A percentile compares a stretch with the other conserved stretches of the same genome.
Evolutionary conservation across 2,888 invertebrate species (phyloP).

Genomic region (Danaus chrysippus): DNA sequence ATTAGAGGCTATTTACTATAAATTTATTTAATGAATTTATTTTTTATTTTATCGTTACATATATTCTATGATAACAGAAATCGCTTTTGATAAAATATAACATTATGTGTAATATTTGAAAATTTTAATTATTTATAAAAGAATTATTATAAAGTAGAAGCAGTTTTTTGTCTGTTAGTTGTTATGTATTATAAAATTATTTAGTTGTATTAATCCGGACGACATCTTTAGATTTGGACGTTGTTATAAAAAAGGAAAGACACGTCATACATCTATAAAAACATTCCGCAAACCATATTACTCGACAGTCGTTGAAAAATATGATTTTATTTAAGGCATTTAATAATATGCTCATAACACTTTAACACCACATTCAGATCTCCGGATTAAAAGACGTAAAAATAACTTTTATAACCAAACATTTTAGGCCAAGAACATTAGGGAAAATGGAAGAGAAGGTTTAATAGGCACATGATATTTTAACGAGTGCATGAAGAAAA

Average conservation of each 20-base stretch:
- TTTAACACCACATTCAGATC: background rate
- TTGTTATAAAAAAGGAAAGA: background rate
- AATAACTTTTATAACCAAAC: conserved; percentile 12
- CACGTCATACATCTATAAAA: no score
- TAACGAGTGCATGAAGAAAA: conserved; percentile 42
- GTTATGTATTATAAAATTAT: no score
- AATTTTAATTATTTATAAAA: no score
- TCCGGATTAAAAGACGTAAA: conserved; percentile 13
- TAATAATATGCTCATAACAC: background rate
- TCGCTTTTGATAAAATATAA: no score
- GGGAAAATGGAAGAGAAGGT: conserved; percentile 18
- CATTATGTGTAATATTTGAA: no score
- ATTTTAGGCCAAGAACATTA: conserved; percentile 16
- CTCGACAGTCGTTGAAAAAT: no score
- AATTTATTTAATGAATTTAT: background rate
- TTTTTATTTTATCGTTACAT: background rate
- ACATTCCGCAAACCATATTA: no score
- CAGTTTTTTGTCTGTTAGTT: no score
- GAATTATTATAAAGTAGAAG: no score
- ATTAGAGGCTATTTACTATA: conserved; percentile 12
- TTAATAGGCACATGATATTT: conserved; percentile 32
- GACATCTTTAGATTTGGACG: background rate
- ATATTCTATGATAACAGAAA: no score
- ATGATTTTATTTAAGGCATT: no score
- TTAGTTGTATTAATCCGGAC: no score